Base-by-base conservation (phyloP, 2,113 vertebrate species). In the Sinocyclocheilus rhinocerous region DNA sequence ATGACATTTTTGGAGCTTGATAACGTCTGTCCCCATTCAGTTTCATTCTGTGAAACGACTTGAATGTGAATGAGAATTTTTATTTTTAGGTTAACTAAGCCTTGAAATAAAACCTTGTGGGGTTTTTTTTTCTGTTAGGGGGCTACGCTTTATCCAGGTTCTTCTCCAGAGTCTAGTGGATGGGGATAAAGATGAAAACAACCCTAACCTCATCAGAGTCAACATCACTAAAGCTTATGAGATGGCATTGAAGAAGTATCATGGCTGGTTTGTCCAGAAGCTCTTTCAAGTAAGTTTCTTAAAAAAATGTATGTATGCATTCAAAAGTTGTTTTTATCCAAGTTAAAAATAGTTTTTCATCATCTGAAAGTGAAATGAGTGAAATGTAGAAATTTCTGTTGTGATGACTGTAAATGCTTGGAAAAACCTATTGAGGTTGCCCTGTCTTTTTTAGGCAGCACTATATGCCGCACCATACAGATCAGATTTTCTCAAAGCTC, bases 221-320 rank as follows among this genome's bases (percentile, higher is more conserved):
- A 99, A 99, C 0, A 93, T 97, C 89, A 92, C 95, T 91, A 99
- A 98, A 91, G 98, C 97, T 39, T 99, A 99, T 0, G 97, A 99
- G 87, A 90, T 98, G 0, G 94, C 98, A 0, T 94, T 99, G 45
- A 97, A 95, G 92, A 97, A 93, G 76, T 99, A 99, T 89, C 98
- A 99, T 0, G 96, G 97, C 88, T 99, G 97, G 97, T 90, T 99
- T 9, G 94, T 97, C 83, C 97, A 99, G 87, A 97, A 97, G 88
- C 93, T 99, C 81, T 99, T 99, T 91, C 94, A 90, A 91, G 98
- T 99, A 89, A 80, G 85, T n/a, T 52, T 61, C 76, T 39, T 78
- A 2, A 76, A 39, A 57, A 52, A 4, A 52, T 12, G 10, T 11
- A 45, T 50, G 13, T 22, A 24, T 52, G 13, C 16, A 16, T 15